Percentiles rank a stretch among this genome's conserved stretches.
Conservation (phyloP, 2,113 vertebrate species). For the Cyrtonyx montezumae region DNA sequence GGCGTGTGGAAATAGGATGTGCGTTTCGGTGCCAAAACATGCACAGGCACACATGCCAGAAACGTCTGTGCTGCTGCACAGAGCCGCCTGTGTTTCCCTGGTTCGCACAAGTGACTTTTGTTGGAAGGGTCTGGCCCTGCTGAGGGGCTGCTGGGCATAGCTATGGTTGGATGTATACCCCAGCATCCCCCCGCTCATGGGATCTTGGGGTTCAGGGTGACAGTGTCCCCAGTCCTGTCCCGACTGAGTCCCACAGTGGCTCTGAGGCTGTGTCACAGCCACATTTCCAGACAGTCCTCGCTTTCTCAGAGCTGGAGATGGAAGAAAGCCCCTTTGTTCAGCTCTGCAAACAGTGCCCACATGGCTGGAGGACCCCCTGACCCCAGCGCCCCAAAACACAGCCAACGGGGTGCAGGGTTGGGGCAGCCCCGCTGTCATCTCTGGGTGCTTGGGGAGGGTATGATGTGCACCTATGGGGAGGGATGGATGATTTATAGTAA, state of each 20-base stretch:
- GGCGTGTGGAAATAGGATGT: constrained; percentile 33
- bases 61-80: constrained; percentile 6
- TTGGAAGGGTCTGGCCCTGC: neutral
- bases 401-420: neutral
- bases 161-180: fast-evolving
- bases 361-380: neutral
- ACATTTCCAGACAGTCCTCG: neutral
- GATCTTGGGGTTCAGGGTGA: neutral
- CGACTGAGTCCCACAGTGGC: neutral
- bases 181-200: neutral
- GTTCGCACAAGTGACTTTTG: neutral
- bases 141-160: fast-evolving
- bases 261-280: constrained; percentile 12
- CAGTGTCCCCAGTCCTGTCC: fast-evolving
- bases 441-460: neutral
- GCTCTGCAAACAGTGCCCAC: neutral
- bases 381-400: constrained; percentile 2
- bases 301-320: neutral
- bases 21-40: constrained; percentile 31
- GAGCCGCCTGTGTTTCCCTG: constrained; percentile 13
- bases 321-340: constrained; percentile 69
- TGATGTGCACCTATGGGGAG: neutral
- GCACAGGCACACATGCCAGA: neutral
- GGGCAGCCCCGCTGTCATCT: fast-evolving
- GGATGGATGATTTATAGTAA: neutral